These are phyloP conservation scores for Habropoda laboriosa DNA, from an alignment of 1,140 invertebrate species.

Conservation along the genomic window DNA sequence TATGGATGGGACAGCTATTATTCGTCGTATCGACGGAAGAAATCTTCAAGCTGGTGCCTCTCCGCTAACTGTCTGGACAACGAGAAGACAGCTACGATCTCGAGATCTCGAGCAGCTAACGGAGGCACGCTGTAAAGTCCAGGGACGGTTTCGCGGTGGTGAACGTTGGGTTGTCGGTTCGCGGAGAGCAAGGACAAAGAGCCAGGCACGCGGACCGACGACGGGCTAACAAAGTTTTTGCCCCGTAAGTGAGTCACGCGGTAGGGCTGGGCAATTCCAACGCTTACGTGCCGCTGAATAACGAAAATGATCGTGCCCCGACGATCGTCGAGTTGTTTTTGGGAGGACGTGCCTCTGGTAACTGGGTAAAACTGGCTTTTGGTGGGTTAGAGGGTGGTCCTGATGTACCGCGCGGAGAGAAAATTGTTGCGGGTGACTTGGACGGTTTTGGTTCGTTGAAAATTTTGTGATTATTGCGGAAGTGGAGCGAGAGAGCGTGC, in stretches of 20 bases:
- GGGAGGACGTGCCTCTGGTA: no score
- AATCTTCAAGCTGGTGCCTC: neutral
- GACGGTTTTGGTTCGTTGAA: neutral
- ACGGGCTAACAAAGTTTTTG: neutral
- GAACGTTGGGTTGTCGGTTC: neutral
- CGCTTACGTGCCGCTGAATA: neutral
- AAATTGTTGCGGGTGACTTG: neutral
- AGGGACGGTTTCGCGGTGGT: neutral
- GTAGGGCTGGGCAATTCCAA: neutral
- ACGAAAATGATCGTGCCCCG: no score
- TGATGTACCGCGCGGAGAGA: neutral
- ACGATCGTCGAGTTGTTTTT: no score
- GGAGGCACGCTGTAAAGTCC: neutral
- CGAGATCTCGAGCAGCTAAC: neutral
- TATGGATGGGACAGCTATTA: conserved; percentile 32
- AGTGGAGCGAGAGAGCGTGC: no score
- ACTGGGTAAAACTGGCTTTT: neutral
- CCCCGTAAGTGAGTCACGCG: no score
- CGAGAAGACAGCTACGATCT: neutral
- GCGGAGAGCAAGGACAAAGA: neutral
- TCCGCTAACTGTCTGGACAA: neutral
- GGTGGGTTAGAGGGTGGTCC: neutral
- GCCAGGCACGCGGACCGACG: neutral
- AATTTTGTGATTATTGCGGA: neutral
- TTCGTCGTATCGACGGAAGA: conserved; percentile 33